Evolutionary conservation across 2,888 invertebrate species (phyloP), one percentile per base, ranked within the genome.

Genomic region (Harpalus rufipes): DNA sequence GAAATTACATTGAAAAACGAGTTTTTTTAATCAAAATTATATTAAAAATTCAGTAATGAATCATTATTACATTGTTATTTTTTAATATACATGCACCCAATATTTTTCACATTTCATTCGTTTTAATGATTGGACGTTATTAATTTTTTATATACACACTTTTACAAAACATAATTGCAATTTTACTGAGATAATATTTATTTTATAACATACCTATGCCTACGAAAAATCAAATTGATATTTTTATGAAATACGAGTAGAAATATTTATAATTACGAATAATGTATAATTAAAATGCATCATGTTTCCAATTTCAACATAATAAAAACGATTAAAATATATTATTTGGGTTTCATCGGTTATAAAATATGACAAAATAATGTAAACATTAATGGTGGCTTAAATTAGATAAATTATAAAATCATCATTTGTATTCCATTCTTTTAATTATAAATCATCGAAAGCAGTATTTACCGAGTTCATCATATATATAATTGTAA

Each of bases 141-240:
- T 56, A 56, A 56, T 56, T 56, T 56, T 56, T 56, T 56, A 12
- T 56, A 56, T 59, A 14, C 59, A 59, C 14, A 14, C 10, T 12
- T 51, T 51, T 12, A 32, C 12, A 56, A 14, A 61, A 61, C 8
- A 61, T 16, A 61, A 61, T 61, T 61, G 14, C n/a, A 61, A 16
- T 61, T 61, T 61, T 16, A 16, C 18, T 18, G n/a, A 4, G 7
- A 61, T 14, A 61, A 61, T 61, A 61, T 61, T 61, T 59, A 59
- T 14, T 59, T 12, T 16, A 14, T 1, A 16, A 5, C 5, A 16
- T 14, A 59, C 59, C 7, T 59, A 8, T 25, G 3, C 3, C n/a
- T n/a, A n/a, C n/a, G n/a, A 59, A 59, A 59, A 59, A 59, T 16
- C 59, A 59, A 59, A 59, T 59, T 59, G 59, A 59, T 18, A 59